Evolutionary conservation across 2,888 invertebrate genomes (phyloP).

Genomic region (Rotaria sp.): DNA sequence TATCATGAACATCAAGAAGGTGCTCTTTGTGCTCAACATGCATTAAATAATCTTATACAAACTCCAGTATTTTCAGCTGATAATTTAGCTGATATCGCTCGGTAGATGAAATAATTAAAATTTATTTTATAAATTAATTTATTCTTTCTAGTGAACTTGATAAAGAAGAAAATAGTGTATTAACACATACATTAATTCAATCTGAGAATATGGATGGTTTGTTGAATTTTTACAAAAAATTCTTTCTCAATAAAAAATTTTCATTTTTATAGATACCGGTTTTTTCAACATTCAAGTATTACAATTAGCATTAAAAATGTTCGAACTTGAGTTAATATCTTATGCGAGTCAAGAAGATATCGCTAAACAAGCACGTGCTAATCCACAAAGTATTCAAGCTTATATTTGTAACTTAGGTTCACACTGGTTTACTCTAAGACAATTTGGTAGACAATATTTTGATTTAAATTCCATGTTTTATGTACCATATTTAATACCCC

Average conservation of each 20-base stretch:
- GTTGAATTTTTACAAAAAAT: neutral
- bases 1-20: slow-evolving; percentile 63
- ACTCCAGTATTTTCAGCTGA: slow-evolving; percentile 70
- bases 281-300: slow-evolving; percentile 76
- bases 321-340: slow-evolving; percentile 67
- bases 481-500: slow-evolving; percentile 67
- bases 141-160: neutral
- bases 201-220: slow-evolving; percentile 20
- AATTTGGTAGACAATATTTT: slow-evolving; percentile 69
- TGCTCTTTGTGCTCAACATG: slow-evolving; percentile 68
- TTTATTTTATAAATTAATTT: slow-evolving; percentile 55
- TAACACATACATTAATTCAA: neutral
- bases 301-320: slow-evolving; percentile 66
- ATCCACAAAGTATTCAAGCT: slow-evolving; percentile 65
- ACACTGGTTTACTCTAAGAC: slow-evolving; percentile 72
- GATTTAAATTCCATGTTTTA: slow-evolving; percentile 69
- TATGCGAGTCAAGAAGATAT: slow-evolving; percentile 64
- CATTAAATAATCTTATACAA: slow-evolving; percentile 71
- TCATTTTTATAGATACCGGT: slow-evolving; percentile 61
- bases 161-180: neutral
- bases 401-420: slow-evolving; percentile 72
- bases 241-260: no score
- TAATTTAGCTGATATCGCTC: slow-evolving; percentile 67
- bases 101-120: slow-evolving; percentile 62
- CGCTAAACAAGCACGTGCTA: slow-evolving; percentile 57